phyloP scores from a whole-genome alignment of 2,797 vertebrate genomes.

The Spheniscus humboldti region DNA sequence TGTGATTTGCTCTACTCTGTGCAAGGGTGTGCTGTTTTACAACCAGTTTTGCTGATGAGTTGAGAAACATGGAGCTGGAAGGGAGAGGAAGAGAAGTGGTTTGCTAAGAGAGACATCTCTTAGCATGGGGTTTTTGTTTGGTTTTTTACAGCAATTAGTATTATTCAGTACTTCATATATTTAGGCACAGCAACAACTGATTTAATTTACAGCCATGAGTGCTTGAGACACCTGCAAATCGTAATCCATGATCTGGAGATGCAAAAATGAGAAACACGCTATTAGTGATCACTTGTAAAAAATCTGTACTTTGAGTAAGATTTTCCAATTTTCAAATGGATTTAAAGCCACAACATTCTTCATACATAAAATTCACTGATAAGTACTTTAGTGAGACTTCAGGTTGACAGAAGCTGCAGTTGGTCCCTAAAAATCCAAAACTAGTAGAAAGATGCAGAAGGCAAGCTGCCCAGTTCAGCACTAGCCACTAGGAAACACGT shows the following conservation, averaged over 20 bases:
- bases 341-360: not conserved
- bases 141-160: not conserved
- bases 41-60: not conserved
- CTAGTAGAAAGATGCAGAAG: not conserved
- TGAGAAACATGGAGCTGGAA: not conserved
- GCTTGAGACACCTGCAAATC: not conserved
- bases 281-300: not conserved
- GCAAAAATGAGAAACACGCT: not conserved
- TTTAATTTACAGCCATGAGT: not conserved
- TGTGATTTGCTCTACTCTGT: not conserved
- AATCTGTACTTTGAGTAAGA: not conserved
- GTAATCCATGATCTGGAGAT: not conserved
- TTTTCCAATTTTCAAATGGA: not conserved
- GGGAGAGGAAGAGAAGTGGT: not conserved
- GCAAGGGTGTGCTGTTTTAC: not conserved
- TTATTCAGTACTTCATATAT: not conserved
- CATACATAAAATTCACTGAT: not conserved
- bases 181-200: not conserved
- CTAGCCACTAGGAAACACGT: not conserved
- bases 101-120: not conserved
- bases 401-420: not conserved
- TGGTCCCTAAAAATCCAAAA: not conserved
- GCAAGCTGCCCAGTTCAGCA: not conserved
- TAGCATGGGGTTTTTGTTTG: not conserved
- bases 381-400: not conserved